A percentile compares a stretch with the other conserved stretches of the same genome.
phyloP scores from a whole-genome alignment of 2,797 vertebrate species.

The Myoxocephalus aenaeus region DNA sequence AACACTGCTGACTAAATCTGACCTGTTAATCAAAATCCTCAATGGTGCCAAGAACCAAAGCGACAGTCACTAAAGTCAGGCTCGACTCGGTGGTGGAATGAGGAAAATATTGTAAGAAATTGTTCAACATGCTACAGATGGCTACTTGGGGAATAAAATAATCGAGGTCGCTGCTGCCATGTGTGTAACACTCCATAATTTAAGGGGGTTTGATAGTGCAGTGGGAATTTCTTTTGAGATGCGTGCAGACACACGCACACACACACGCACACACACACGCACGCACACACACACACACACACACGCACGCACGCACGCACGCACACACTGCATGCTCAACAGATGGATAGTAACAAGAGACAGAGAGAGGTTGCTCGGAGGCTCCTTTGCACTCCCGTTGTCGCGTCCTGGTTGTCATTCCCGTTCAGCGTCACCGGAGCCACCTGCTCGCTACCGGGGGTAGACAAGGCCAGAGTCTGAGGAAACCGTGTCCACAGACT shows the following conservation, averaged over 20 bases:
- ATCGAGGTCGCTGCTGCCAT: slow-evolving; percentile 29
- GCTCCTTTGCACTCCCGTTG: slow-evolving; percentile 62
- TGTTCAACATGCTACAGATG: slow-evolving; percentile 51
- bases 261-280: too few relatives aligned
- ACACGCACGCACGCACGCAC: neutral
- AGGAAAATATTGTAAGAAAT: slow-evolving; percentile 17
- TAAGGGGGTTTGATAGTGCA: slow-evolving; percentile 15
- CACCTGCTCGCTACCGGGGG: slow-evolving; percentile 73
- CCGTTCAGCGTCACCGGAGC: slow-evolving; percentile 70
- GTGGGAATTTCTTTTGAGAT: slow-evolving; percentile 52
- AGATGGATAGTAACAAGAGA: slow-evolving; percentile 74
- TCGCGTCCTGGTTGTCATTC: slow-evolving; percentile 68
- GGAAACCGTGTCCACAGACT: slow-evolving; percentile 12
- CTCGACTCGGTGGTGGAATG: neutral
- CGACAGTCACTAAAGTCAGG: slow-evolving; percentile 15
- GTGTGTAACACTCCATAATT: slow-evolving; percentile 41
- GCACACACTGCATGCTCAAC: slow-evolving; percentile 75
- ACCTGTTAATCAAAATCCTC: slow-evolving; percentile 42
- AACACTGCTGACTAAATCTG: slow-evolving; percentile 17
- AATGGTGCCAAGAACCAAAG: slow-evolving; percentile 42
- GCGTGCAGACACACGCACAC: slow-evolving; percentile 34
- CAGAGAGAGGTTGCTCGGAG: slow-evolving; percentile 46
- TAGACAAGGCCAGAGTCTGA: slow-evolving; percentile 34
- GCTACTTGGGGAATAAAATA: slow-evolving; percentile 31
- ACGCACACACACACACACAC: neutral